Evolutionary conservation across 2,888 invertebrate species (phyloP).

Genomic region (Idaea biselata): DNA sequence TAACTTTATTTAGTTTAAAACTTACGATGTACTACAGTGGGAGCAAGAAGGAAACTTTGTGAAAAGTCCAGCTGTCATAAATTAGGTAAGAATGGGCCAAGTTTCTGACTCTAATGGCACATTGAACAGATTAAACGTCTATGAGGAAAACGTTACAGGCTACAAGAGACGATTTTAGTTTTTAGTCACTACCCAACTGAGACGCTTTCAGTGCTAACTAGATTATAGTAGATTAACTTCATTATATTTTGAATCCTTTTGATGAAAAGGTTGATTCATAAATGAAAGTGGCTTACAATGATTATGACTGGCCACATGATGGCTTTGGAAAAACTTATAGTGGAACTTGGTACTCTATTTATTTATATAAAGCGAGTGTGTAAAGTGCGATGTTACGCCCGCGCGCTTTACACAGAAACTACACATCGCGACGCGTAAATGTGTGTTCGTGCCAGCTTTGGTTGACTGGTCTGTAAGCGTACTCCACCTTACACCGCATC

Average conservation of each 20-base stretch:
- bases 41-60: conserved; percentile 18
- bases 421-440: too few species aligned
- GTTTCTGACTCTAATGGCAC: conserved; percentile 68
- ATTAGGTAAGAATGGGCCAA: conserved; percentile 68
- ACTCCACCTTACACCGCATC: too few species aligned
- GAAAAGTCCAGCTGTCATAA: conserved; percentile 53
- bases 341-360: not conserved
- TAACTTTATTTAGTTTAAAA: conserved; percentile 10
- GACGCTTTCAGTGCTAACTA: conserved; percentile 22
- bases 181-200: conserved; percentile 5
- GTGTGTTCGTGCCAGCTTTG: too few species aligned
- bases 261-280: not conserved
- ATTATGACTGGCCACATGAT: not conserved
- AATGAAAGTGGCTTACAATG: not conserved
- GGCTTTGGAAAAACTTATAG: not conserved
- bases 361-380: not conserved
- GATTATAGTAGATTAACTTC: conserved; percentile 18
- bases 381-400: too few species aligned
- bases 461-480: too few species aligned
- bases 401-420: too few species aligned
- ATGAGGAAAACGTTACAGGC: conserved; percentile 50
- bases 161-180: conserved; percentile 33
- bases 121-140: conserved; percentile 69
- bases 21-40: conserved; percentile 14
- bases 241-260: not conserved